Percentiles rank a stretch among this genome's conserved stretches.
These are phyloP conservation scores for Cordylochernes scorpioides DNA, from an alignment of 2,888 invertebrate genomes.

Conservation along the genomic window DNA sequence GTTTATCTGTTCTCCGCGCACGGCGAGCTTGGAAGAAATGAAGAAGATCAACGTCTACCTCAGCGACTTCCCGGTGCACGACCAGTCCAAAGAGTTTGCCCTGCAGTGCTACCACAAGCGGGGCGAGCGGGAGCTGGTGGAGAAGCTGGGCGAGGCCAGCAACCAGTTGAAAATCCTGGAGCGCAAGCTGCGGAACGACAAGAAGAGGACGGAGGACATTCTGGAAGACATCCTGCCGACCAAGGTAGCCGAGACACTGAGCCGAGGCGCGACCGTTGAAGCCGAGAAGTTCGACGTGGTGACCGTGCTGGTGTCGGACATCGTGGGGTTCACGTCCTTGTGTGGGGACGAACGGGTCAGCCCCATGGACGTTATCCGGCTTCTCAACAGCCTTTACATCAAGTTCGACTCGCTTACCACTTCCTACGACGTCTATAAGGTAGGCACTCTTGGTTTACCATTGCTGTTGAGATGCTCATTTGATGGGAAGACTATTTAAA, in stretches of 20 bases:
- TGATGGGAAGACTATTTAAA: no score
- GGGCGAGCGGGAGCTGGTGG: slow-evolving; percentile 16
- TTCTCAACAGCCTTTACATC: slow-evolving; percentile 15
- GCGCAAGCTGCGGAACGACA: slow-evolving; percentile 14
- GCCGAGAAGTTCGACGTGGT: slow-evolving; percentile 16
- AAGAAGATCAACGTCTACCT: slow-evolving; percentile 13
- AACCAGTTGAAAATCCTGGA: slow-evolving; percentile 16
- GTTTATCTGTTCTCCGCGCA: slow-evolving; percentile 17
- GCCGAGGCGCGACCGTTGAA: slow-evolving; percentile 13
- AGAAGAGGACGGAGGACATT: slow-evolving; percentile 15
- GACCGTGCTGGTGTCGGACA: slow-evolving; percentile 16
- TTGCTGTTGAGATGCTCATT: no score
- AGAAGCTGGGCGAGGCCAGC: slow-evolving; percentile 17
- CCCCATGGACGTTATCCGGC: slow-evolving; percentile 17
- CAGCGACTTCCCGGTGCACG: slow-evolving; percentile 17
- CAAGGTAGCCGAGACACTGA: slow-evolving; percentile 14
- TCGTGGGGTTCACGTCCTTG: slow-evolving; percentile 16
- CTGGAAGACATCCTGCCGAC: slow-evolving; percentile 16
- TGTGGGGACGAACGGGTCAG: slow-evolving; percentile 13
- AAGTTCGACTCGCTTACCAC: slow-evolving; percentile 11
- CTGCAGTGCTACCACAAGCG: slow-evolving; percentile 15
- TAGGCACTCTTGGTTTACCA: neutral
- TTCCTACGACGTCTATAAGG: slow-evolving; percentile 12
- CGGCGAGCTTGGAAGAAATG: slow-evolving; percentile 15
- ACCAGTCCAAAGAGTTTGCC: slow-evolving; percentile 16